Percentiles rank a stretch among this genome's conserved stretches.
These are phyloP conservation scores for Trichomycterus rosablanca DNA, from an alignment of 2,113 vertebrate species.

Conservation along the genomic window DNA sequence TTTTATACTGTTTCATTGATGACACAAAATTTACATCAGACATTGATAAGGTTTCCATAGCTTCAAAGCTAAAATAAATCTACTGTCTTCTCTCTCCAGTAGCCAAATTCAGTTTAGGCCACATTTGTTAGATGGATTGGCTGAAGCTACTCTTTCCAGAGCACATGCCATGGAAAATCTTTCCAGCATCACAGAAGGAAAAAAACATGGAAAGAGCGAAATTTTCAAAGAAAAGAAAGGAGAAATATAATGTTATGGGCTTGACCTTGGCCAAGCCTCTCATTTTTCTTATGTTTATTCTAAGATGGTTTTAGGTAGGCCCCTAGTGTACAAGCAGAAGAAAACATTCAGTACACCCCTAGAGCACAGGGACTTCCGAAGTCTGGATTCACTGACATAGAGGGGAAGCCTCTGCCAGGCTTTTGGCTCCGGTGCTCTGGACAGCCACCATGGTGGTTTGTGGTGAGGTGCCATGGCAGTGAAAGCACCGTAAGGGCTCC, in stretches of 20 bases:
- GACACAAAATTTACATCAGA: constrained; percentile 3
- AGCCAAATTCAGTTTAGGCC: constrained; percentile 43
- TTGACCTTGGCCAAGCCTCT: constrained; percentile 2
- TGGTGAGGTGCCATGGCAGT: constrained; percentile 45
- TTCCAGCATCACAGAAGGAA: constrained; percentile 24
- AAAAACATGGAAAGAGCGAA: neutral
- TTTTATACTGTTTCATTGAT: too few species aligned
- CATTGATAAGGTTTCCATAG: constrained; percentile 9
- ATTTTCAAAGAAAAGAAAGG: constrained; percentile 18
- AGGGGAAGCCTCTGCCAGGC: constrained; percentile 34
- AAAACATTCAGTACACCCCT: constrained; percentile 13
- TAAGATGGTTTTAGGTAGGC: constrained; percentile 6
- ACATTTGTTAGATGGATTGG: constrained; percentile 45
- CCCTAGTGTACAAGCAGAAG: neutral
- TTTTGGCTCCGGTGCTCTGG: constrained; percentile 40
- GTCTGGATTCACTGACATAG: constrained; percentile 4
- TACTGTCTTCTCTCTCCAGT: constrained; percentile 35
- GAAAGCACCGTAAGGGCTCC: constrained; percentile 38
- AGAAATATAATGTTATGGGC: constrained; percentile 10
- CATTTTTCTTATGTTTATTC: neutral
- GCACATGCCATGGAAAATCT: constrained; percentile 50
- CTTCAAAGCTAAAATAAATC: constrained; percentile 42
- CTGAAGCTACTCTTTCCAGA: constrained; percentile 48
- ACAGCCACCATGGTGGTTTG: constrained; percentile 43
- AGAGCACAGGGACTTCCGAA: constrained; percentile 24